Evolutionary conservation across 2,113 vertebrate genomes (phyloP), one percentile per base, ranked within the genome.

Genomic region (Pelobates fuscus): DNA sequence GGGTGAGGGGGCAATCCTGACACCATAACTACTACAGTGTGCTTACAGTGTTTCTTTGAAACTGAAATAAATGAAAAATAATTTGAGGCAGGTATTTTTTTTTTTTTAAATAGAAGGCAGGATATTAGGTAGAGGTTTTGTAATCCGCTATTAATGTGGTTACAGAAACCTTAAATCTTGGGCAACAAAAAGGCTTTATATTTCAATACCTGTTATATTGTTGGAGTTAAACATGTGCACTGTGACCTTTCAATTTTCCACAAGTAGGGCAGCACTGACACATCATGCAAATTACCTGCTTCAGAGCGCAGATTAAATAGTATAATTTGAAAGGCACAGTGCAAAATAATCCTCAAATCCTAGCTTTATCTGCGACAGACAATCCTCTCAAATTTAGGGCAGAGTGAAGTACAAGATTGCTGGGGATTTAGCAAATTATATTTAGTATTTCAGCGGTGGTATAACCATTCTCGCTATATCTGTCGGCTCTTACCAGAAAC

Each of bases 331-430:
- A 57, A 57, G 11, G 18, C 49, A n/a, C 71, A 57, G 71, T 26
- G 52, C 23, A 20, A 58, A 57, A 74, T 74, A 74, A 74, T 58
- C 71, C 71, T 37, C 1, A 57, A 74, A 44, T 55, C 60, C 62
- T 23, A 68, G 66, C n/a, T 74, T 66, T 58, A 74, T 65, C 32
- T 29, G 52, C 55, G 30, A 7, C 62, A 29, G 8, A 25, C 57
- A 71, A 71, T 71, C 58, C 69, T 59, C 68, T 29, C 24, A 71
- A 49, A 71, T 46, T 61, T n/a, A 62, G 57, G 69, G 20, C 58
- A 71, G 25, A 49, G 43, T 1, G 18, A 27, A 37, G 20, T 20
- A 23, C 14, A 72, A 49, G 23, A 61, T 72, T 17, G 26, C 11
- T 12, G 49, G 2, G 29, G 29, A 74, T 74, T 58, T 66, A 66